Conservation (phyloP, 2,113 vertebrate genomes). For the Stigmatopora nigra region DNA sequence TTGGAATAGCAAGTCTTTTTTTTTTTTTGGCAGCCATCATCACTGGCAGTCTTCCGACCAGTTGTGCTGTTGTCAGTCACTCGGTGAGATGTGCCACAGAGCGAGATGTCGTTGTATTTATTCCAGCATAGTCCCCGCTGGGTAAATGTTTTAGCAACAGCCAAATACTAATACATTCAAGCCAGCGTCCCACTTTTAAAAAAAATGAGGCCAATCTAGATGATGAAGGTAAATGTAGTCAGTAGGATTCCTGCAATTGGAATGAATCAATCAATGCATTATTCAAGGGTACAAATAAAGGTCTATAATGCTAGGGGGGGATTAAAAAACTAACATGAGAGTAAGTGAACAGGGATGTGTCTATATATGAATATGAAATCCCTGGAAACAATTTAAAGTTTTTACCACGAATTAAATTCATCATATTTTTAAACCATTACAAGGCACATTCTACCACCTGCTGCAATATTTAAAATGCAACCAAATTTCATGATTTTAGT, state of each 20-base stretch:
- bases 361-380: too few relatives aligned
- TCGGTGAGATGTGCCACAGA: not conserved
- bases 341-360: not conserved
- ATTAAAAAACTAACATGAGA: not conserved
- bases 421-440: too few relatives aligned
- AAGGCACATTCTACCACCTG: too few relatives aligned
- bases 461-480: too few relatives aligned
- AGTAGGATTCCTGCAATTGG: not conserved
- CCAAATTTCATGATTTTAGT: too few relatives aligned
- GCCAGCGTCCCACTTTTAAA: not conserved
- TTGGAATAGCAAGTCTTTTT: conserved; percentile 1
- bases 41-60: not conserved
- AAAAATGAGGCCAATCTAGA: not conserved
- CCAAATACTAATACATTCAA: not conserved
- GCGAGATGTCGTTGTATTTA: conserved; percentile 4
- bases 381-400: too few relatives aligned
- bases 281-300: not conserved
- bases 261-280: not conserved
- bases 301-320: not conserved
- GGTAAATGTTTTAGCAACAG: not conserved
- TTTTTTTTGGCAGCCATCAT: conserved; percentile 1
- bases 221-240: not conserved
- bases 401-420: too few relatives aligned
- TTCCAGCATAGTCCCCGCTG: not conserved
- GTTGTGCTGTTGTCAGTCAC: not conserved